Evolutionary conservation across 2,888 invertebrate genomes (phyloP).

Genomic region (Nomada hirtipes): DNA sequence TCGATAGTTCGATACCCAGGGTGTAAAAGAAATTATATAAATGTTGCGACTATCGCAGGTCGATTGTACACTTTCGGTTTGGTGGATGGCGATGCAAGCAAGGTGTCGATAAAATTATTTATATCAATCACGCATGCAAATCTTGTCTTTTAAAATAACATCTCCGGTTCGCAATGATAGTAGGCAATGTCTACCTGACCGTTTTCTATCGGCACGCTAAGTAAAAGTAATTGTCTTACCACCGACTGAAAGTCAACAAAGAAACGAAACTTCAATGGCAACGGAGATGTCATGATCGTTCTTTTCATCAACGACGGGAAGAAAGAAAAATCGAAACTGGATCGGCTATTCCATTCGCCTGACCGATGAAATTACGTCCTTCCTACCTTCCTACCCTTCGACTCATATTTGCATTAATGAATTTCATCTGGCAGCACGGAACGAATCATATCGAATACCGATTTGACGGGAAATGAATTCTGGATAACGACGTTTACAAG

Average conservation of each 20-base stretch:
- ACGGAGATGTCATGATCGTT: neutral
- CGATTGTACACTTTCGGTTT: too few species aligned
- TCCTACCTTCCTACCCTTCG: too few species aligned
- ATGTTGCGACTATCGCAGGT: too few species aligned
- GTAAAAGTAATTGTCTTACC: conserved; percentile 3
- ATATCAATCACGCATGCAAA: too few species aligned
- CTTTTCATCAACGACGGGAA: neutral
- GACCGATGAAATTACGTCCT: conserved; percentile 23
- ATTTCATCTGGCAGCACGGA: conserved; percentile 13
- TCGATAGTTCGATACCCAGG: too few species aligned
- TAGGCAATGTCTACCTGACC: neutral
- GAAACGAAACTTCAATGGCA: neutral
- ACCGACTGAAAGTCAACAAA: neutral
- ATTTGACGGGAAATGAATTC: conserved; percentile 47
- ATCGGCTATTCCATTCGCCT: conserved; percentile 32
- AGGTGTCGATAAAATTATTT: too few species aligned
- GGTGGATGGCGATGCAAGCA: too few species aligned
- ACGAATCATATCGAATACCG: conserved; percentile 47
- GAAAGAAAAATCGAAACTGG: neutral
- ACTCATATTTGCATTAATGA: conserved; percentile 32
- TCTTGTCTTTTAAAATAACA: too few species aligned
- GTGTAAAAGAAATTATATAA: too few species aligned
- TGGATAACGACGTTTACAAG: conserved; percentile 51
- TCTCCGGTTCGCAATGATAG: neutral
- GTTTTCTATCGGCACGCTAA: neutral